Percentiles rank a stretch among this genome's conserved stretches.
These are phyloP conservation scores for Nephrotoma appendiculata DNA, from an alignment of 2,888 invertebrate species.

Conservation along the genomic window DNA sequence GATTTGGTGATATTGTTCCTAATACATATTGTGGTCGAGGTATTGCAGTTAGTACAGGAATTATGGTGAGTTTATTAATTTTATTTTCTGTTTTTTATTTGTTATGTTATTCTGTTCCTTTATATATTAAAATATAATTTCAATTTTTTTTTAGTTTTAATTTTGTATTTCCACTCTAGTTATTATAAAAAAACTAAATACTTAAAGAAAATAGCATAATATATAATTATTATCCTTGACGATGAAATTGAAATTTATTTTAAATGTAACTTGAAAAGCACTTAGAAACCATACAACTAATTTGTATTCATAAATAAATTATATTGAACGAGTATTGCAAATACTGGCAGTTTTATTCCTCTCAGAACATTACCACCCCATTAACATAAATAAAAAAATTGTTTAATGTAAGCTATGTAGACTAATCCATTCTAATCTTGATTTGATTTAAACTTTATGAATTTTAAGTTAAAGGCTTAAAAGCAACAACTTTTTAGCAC, in stretches of 20 bases:
- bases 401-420: neutral
- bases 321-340: neutral
- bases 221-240: neutral
- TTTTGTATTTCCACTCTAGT: neutral
- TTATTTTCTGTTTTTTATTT: neutral
- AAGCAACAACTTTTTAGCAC: neutral
- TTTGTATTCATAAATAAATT: neutral
- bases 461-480: neutral
- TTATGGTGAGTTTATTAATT: slow-evolving; percentile 73
- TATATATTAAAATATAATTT: neutral
- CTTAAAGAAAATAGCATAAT: neutral
- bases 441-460: neutral
- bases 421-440: neutral
- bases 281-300: neutral
- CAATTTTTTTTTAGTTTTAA: neutral
- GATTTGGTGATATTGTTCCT: slow-evolving; percentile 99
- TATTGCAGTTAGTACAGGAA: slow-evolving; percentile 97
- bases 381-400: neutral
- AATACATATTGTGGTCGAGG: slow-evolving; percentile 99
- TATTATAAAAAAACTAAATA: neutral
- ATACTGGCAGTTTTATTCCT: neutral
- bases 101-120: neutral
- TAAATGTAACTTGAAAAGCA: neutral
- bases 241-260: neutral
- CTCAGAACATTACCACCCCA: neutral